A percentile compares a stretch with the other conserved stretches of the same genome.
Conservation (phyloP, 2,888 invertebrate genomes). For the Drosophila imparisetae region DNA sequence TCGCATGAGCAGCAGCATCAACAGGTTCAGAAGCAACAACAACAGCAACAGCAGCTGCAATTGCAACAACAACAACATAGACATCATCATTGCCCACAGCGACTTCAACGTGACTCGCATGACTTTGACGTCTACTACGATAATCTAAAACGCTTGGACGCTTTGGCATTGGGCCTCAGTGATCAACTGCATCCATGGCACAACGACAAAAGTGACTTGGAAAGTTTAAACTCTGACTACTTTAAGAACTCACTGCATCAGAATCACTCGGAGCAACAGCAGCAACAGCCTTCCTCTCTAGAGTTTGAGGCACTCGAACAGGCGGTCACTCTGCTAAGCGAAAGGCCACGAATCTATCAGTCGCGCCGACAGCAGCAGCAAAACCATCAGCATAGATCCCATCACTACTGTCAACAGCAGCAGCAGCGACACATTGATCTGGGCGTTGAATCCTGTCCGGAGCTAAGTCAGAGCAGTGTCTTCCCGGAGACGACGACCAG, state of each 20-base stretch:
- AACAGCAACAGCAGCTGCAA: conserved; percentile 36
- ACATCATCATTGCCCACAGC: conserved; percentile 41
- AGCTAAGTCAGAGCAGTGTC: conserved; percentile 83
- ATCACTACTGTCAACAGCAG: conserved; percentile 48
- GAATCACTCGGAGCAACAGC: conserved; percentile 67
- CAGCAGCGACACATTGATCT: conserved; percentile 56
- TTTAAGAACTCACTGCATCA: conserved; percentile 85
- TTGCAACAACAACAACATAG: conserved; percentile 34
- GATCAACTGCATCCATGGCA: conserved; percentile 83
- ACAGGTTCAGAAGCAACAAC: conserved; percentile 43
- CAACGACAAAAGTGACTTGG: conserved; percentile 85
- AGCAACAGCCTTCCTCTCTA: conserved; percentile 62
- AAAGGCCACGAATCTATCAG: conserved; percentile 82
- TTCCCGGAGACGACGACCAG: conserved; percentile 84
- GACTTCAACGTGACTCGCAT: conserved; percentile 63
- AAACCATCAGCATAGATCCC: conserved; percentile 27
- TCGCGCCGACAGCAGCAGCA: conserved; percentile 69
- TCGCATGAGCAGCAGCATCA: conserved; percentile 77
- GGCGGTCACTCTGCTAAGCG: conserved; percentile 68
- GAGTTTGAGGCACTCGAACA: conserved; percentile 78
- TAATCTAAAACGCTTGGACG: conserved; percentile 84
- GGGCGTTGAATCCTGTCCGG: conserved; percentile 81
- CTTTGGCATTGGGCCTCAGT: conserved; percentile 72
- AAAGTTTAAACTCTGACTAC: conserved; percentile 85
- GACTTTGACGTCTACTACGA: conserved; percentile 84